Evolutionary conservation across 2,888 invertebrate genomes (phyloP).

Genomic region (Nebria brevicollis): DNA sequence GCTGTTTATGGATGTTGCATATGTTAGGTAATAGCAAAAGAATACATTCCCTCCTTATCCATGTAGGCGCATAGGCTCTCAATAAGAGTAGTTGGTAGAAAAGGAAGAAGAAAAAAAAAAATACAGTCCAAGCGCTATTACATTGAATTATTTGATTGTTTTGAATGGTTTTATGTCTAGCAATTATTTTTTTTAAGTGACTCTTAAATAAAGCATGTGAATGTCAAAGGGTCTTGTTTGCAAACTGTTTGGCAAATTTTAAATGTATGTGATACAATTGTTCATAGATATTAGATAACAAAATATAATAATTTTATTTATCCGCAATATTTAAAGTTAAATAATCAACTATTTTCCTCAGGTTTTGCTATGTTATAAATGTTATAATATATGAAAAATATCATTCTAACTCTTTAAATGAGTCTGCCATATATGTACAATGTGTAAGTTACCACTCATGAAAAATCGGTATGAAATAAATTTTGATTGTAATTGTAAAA

Average conservation of each 20-base stretch:
- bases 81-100: conserved; percentile 32
- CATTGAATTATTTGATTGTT: conserved; percentile 11
- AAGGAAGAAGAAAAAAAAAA: not conserved
- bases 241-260: conserved; percentile 42
- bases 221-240: conserved; percentile 38
- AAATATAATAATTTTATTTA: conserved; percentile 43
- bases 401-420: conserved; percentile 46
- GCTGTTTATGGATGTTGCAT: conserved; percentile 46
- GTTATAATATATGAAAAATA: conserved; percentile 42
- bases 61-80: conserved; percentile 38
- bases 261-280: conserved; percentile 43
- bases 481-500: conserved; percentile 50
- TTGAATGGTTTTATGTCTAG: not conserved
- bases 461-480: conserved; percentile 50
- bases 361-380: conserved; percentile 47
- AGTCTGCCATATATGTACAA: conserved; percentile 50
- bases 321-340: conserved; percentile 25
- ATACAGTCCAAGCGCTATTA: not conserved
- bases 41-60: conserved; percentile 44
- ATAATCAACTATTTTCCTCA: conserved; percentile 39
- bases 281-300: conserved; percentile 36
- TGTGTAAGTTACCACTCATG: conserved; percentile 51
- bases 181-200: not conserved
- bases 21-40: conserved; percentile 40
- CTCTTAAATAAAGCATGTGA: conserved; percentile 5